Conservation (phyloP, 2,113 vertebrate species). For the Xiphorhynchus elegans region DNA sequence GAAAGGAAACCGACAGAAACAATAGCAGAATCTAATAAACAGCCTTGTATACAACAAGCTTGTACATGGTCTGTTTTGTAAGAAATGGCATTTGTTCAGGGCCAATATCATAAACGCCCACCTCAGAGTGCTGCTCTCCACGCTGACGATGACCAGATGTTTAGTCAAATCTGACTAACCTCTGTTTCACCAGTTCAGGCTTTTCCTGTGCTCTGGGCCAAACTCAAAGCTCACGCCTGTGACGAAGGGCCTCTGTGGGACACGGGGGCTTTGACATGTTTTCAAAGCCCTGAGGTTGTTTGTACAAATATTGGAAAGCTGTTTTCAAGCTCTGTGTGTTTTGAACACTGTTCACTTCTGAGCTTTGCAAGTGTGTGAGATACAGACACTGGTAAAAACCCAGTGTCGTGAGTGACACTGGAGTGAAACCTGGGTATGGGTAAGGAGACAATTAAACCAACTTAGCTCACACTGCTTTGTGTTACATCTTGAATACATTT, state of each 20-base stretch:
- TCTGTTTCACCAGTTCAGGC: neutral
- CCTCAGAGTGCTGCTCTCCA: neutral
- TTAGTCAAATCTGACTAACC: constrained; percentile 35
- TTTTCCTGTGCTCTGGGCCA: constrained; percentile 29
- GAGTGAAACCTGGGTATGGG: neutral
- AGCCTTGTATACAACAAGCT: neutral
- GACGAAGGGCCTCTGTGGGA: neutral
- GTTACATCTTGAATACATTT: neutral
- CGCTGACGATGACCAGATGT: constrained; percentile 47
- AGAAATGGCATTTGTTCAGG: neutral
- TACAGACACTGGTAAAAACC: neutral
- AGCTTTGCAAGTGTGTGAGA: neutral
- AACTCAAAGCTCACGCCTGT: neutral
- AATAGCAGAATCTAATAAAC: neutral
- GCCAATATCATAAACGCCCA: neutral
- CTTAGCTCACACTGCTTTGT: neutral
- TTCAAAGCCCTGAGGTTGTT: neutral
- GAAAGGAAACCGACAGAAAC: neutral
- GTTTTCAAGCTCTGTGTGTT: neutral
- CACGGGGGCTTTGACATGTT: neutral
- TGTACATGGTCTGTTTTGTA: neutral
- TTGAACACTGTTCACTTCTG: neutral
- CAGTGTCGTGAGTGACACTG: neutral
- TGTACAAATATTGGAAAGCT: neutral
- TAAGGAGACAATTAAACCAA: neutral